A percentile compares a stretch with the other conserved stretches of the same genome.
Conservation (phyloP, 2,888 invertebrate species). For the Timema podura region DNA sequence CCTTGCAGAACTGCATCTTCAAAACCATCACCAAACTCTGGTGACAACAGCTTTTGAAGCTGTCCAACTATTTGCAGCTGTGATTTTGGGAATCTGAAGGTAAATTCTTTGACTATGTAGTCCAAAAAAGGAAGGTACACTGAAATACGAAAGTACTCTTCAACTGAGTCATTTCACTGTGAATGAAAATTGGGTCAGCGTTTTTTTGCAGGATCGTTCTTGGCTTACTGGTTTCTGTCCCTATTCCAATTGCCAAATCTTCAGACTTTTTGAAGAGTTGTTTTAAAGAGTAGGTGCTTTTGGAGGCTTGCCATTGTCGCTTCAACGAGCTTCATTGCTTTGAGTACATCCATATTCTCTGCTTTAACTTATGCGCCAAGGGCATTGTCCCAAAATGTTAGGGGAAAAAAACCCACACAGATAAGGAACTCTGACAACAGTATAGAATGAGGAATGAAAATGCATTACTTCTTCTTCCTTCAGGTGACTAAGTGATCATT, state of each 20-base stretch:
- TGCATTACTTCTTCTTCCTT: not conserved
- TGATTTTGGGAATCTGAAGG: conserved; percentile 9
- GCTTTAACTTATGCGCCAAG: not conserved
- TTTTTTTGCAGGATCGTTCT: not conserved
- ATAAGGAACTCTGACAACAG: not conserved
- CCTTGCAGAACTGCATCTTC: conserved; percentile 10
- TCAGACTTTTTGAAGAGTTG: conserved; percentile 8
- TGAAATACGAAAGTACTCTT: not conserved
- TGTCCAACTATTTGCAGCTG: conserved; percentile 9
- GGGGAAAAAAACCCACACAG: not conserved
- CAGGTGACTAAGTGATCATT: not conserved
- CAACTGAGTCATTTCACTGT: not conserved
- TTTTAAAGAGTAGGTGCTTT: not conserved
- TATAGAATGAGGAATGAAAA: not conserved
- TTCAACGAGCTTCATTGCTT: not conserved
- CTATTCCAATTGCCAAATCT: not conserved
- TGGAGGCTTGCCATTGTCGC: not conserved
- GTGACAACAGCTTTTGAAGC: conserved; percentile 7
- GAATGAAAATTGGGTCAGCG: not conserved
- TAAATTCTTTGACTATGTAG: not conserved
- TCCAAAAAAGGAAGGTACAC: conserved; percentile 4
- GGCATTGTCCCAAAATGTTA: not conserved
- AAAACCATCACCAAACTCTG: conserved; percentile 7
- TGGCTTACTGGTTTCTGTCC: conserved; percentile 7
- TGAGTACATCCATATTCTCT: conserved; percentile 1